Evolutionary conservation across 2,888 invertebrate genomes (phyloP).

Genomic region (Cephus rjabovi): DNA sequence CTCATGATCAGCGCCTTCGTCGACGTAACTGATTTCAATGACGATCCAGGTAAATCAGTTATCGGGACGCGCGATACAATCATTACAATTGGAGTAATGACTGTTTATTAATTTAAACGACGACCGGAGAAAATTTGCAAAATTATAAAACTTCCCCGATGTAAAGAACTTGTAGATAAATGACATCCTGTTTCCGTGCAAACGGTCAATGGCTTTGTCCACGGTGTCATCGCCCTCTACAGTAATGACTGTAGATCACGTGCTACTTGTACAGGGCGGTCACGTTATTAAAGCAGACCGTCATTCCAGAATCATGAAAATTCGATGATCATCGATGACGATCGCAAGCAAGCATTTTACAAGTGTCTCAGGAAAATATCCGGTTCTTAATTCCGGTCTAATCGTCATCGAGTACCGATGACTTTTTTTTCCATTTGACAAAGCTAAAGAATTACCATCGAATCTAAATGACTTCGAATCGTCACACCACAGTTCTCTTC

Average conservation of each 20-base stretch:
- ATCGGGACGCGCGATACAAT: neutral
- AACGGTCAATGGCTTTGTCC: conserved; percentile 50
- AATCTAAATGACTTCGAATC: neutral
- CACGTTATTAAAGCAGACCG: conserved; percentile 1
- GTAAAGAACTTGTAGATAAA: neutral
- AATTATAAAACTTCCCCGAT: neutral
- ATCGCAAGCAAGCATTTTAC: neutral
- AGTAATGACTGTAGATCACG: neutral
- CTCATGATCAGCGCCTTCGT: neutral
- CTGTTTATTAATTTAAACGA: neutral
- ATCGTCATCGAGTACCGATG: neutral
- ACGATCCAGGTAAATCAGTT: neutral
- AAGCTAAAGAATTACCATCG: neutral
- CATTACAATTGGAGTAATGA: neutral
- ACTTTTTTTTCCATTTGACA: neutral
- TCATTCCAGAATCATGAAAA: neutral
- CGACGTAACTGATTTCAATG: neutral
- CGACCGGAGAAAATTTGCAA: neutral
- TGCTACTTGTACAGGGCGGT: conserved; percentile 8
- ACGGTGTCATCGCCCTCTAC: conserved; percentile 46
- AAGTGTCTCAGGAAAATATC: neutral
- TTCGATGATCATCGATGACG: neutral
- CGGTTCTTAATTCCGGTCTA: neutral
- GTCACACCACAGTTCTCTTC: neutral
- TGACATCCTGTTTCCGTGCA: conserved; percentile 22